Conservation (phyloP, 2,888 invertebrate genomes). For the Euspilapteryx auroguttella region DNA sequence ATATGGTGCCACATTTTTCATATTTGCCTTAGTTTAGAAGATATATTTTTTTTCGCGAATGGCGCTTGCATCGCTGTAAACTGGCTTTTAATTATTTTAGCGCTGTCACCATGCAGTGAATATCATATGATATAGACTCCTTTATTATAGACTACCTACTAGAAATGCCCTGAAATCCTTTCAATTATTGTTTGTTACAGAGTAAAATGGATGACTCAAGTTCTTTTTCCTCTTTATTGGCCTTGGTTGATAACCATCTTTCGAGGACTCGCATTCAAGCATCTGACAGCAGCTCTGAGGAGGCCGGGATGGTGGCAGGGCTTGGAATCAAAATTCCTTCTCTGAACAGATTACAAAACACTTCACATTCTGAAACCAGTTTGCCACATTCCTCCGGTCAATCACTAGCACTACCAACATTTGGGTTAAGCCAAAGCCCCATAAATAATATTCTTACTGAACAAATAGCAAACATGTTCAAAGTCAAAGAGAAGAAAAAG, state of each 20-base stretch:
- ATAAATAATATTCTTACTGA: conserved; percentile 24
- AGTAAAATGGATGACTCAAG: conserved; percentile 28
- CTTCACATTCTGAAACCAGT: conserved; percentile 18
- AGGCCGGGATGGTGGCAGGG: conserved; percentile 12
- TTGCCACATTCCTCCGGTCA: conserved; percentile 15
- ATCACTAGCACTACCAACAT: conserved; percentile 22
- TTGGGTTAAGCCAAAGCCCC: conserved; percentile 18
- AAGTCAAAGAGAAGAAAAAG: conserved; percentile 25
- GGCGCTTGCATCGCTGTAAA: too few species aligned
- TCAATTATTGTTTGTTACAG: background rate
- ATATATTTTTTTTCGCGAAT: too few species aligned
- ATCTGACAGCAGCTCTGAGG: conserved; percentile 13
- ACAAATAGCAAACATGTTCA: conserved; percentile 40
- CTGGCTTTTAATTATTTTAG: too few species aligned
- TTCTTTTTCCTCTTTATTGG: conserved; percentile 33
- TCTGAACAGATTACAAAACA: conserved; percentile 9
- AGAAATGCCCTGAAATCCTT: too few species aligned
- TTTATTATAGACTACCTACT: too few species aligned
- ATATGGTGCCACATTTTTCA: too few species aligned
- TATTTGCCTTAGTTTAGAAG: too few species aligned
- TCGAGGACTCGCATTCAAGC: conserved; percentile 28
- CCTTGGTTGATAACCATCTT: conserved; percentile 37
- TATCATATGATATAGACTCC: too few species aligned
- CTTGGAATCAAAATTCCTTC: conserved; percentile 12
- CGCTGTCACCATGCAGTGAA: too few species aligned